A percentile compares a stretch with the other conserved stretches of the same genome.
phyloP scores from a whole-genome alignment of 2,113 vertebrate species.

The Bolborhynchus lineola region DNA sequence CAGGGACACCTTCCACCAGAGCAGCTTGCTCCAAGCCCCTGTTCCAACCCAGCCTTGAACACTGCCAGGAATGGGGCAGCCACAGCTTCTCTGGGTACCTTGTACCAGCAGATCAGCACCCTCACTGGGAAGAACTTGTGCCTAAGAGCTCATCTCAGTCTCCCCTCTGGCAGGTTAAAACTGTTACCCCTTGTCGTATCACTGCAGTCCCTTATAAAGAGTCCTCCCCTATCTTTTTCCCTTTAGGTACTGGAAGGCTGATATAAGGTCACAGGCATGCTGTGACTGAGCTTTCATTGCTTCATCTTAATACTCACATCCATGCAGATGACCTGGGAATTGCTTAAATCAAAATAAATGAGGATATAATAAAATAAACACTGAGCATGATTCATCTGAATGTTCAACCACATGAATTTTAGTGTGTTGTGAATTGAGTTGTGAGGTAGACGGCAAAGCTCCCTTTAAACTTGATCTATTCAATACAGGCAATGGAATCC shows the following conservation, averaged over 20 bases:
- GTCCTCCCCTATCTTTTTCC: not conserved
- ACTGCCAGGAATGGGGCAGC: not conserved
- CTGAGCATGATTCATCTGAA: not conserved
- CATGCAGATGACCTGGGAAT: not conserved
- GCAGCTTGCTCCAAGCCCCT: not conserved
- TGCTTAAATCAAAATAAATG: not conserved
- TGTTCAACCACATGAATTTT: not conserved
- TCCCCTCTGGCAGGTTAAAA: not conserved
- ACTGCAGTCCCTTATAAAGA: not conserved
- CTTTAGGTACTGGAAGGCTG: not conserved
- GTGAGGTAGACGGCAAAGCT: not conserved
- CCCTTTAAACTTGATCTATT: not conserved
- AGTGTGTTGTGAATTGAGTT: not conserved
- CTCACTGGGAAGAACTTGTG: not conserved
- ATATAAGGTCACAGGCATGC: not conserved
- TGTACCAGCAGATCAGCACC: rapidly evolving
- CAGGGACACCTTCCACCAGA: not conserved
- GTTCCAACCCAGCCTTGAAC: not conserved
- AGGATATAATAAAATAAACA: rapidly evolving
- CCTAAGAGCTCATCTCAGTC: not conserved
- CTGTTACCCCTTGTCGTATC: not conserved
- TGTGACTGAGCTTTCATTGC: not conserved
- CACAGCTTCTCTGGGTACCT: not conserved
- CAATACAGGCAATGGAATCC: not conserved
- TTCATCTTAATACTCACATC: not conserved